Evolutionary conservation across 2,888 invertebrate genomes (phyloP), one percentile per base, ranked within the genome.

Genomic region (Agriopis marginaria): DNA sequence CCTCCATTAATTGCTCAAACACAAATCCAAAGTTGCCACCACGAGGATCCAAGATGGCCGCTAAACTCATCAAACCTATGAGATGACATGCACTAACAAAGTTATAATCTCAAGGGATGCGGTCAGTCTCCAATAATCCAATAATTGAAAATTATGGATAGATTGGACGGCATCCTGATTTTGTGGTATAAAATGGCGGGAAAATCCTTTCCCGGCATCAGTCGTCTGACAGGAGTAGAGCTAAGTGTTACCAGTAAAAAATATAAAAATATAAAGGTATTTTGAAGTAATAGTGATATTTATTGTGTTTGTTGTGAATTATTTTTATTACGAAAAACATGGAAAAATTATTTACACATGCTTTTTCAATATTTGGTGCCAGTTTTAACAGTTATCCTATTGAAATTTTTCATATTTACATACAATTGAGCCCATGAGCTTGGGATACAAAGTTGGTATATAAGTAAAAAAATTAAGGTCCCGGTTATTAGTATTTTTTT

Each of bases 121-220:
- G 93, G 92, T 89, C 86, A 87, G 79, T 75, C 81, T 86, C 84
- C 88, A 85, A 74, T 92, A 91, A 93, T 93, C 92, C 92, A 86
- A 85, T 93, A 93, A 93, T 92, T 89, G 90, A 84, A 77, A 77
- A 53, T 54, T 53, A 62, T 12, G 51, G 44, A 7, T 59, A 42
- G 51, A 62, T 39, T 68, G 78, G 79, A 75, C 70, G 70, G 78
- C 84, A 77, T 81, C 82, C 81, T 76, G 72, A 68, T 81, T 81
- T 79, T 79, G 49, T 60, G 67, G 82, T 93, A 93, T 93, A 93
- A 89, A 93, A 85, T 76, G 85, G 81, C 81, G 82, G 75, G 87
- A 80, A 84, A 81, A 77, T 77, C 53, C 49, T 71, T 60, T 67
- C 59, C 42, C 68, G 78, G 82, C 85, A 90, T 91, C 92, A 93